Evolutionary conservation across 2,888 invertebrate species (phyloP), one percentile per base, ranked within the genome.

Genomic region (Desoria tigrina): DNA sequence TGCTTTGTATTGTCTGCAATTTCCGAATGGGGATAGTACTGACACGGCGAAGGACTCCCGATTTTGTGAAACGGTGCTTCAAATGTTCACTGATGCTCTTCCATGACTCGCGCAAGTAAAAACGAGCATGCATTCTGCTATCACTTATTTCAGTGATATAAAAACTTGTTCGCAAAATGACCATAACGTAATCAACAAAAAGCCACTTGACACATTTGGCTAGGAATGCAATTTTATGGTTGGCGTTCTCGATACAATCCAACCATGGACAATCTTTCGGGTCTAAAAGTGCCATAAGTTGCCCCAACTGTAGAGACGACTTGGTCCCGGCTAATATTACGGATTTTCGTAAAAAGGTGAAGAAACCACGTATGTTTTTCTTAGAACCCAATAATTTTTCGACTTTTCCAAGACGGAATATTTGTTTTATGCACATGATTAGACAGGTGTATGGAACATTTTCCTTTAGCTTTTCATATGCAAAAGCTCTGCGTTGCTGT

Each of bases 21-120:
- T 21, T 16, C 11, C 14, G 7, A 16, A 7, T 55, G 14, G 27
- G 6, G 4, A 55, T 27, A 51, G 6, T 3, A 3, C 26, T 24
- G 21, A 21, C 21, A 28, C 28, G n/a, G 7, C n/a, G 14, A n/a
- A 55, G 37, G 2, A 54, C 57, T 6, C 57, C 53, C 11, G 51
- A 59, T 16, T 56, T 28, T 14, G 68, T 1, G 2, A 63, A 59
- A 3, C 60, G 51, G 16, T 45, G 18, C 32, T 60, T 65, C 42
- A 66, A n/a, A 26, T 54, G 61, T 6, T 67, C 58, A 18, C 50
- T 60, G 0, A 72, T 57, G 62, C 70, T 70, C 28, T 45, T 67
- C 74, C 74, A 74, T 39, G 66, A 27, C n/a, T 68, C 65, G 37
- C 61, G 39, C 24, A 71, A 45, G 42, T 68, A 74, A 54, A 73